Conservation (phyloP, 1,140 invertebrate genomes). For the Cardiocondyla obscurior region DNA sequence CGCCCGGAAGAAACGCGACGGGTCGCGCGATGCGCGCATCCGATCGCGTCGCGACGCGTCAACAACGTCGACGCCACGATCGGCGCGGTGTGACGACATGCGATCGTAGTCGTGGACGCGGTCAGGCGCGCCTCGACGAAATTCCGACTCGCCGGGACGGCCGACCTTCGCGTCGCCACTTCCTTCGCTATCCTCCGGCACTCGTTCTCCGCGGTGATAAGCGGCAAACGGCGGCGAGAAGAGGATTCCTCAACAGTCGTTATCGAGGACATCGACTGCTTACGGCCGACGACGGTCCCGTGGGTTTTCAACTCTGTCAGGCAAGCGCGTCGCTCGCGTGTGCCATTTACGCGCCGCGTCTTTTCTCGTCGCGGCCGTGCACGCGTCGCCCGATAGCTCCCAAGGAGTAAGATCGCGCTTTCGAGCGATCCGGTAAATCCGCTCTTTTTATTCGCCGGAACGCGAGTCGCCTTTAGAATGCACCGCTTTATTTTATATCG, state of each 20-base stretch:
- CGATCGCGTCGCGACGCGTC: constrained; percentile 1
- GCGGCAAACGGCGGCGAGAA: not conserved
- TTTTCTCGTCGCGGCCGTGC: not conserved
- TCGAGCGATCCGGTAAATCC: not conserved
- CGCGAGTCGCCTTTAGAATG: not conserved
- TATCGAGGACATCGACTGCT: constrained; percentile 33
- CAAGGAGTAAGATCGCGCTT: constrained; percentile 1
- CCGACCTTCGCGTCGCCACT: not conserved
- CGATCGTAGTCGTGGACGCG: constrained; percentile 1
- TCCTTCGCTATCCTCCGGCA: constrained; percentile 2
- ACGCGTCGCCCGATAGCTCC: not conserved
- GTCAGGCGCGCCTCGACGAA: not conserved
- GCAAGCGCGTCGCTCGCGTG: constrained; percentile 12
- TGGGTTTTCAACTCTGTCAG: not conserved
- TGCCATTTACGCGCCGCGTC: constrained; percentile 30
- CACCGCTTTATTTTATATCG: not conserved
- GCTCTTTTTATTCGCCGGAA: not conserved
- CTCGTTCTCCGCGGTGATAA: constrained; percentile 7
- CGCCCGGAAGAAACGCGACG: not conserved
- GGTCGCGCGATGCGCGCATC: not conserved
- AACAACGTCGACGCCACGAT: constrained; percentile 2
- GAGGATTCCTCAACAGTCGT: constrained; percentile 8
- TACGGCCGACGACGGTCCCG: not conserved
- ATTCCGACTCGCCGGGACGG: not conserved
- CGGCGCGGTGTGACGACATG: not conserved